Conservation (phyloP, 2,797 vertebrate species). For the Lagodon rhomboides region DNA sequence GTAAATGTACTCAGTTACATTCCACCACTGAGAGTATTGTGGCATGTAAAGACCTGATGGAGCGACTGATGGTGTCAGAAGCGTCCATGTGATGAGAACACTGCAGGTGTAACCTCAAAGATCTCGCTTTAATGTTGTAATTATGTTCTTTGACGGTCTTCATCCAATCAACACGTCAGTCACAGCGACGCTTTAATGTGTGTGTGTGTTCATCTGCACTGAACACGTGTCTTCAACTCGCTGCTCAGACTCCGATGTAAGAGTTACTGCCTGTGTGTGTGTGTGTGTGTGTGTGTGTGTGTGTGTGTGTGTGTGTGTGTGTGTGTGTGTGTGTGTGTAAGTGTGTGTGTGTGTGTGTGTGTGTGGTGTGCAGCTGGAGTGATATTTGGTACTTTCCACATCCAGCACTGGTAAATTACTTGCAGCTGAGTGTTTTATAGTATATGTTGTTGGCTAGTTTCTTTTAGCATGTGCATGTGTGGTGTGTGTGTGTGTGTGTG, state of each 20-base stretch:
- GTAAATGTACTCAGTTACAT: no score
- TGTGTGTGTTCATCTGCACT: constrained; percentile 42
- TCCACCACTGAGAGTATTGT: no score
- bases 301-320: constrained; percentile 35
- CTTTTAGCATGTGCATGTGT: constrained; percentile 15
- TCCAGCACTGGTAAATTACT: constrained; percentile 72
- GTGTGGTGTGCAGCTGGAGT: constrained; percentile 70
- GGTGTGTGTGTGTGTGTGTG: constrained; percentile 10
- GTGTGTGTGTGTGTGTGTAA: constrained; percentile 19
- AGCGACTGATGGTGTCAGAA: constrained; percentile 50
- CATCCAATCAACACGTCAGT: constrained; percentile 68
- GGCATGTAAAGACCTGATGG: constrained; percentile 9
- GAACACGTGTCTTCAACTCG: constrained; percentile 37
- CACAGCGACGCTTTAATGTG: constrained; percentile 12
- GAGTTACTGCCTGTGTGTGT: constrained; percentile 20
- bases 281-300: constrained; percentile 25
- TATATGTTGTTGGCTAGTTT: constrained; percentile 50
- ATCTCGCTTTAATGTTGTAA: constrained; percentile 67
- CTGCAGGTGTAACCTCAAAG: constrained; percentile 50
- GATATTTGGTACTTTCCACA: constrained; percentile 82
- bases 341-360: constrained; percentile 30
- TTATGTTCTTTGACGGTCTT: constrained; percentile 56
- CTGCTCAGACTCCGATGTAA: constrained; percentile 15
- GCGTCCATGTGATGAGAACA: constrained; percentile 59
- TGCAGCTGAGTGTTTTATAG: constrained; percentile 69